phyloP scores from a whole-genome alignment of 2,797 vertebrate genomes.

The Delichon dasypus region DNA sequence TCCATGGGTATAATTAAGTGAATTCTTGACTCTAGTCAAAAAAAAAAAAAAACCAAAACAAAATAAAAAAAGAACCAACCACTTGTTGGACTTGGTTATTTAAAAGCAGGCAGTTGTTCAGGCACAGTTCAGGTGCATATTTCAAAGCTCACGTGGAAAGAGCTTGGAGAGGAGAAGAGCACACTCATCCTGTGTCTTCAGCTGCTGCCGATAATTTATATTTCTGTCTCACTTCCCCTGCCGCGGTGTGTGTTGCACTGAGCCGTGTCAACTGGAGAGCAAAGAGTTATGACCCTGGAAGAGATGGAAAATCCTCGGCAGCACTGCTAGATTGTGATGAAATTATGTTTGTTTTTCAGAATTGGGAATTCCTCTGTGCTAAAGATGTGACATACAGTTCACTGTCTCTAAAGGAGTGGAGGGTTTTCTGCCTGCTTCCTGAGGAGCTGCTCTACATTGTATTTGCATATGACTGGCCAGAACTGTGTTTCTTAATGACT shows the following conservation, averaged over 20 bases:
- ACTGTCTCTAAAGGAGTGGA: not conserved
- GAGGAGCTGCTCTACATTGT: not conserved
- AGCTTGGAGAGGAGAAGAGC: not conserved
- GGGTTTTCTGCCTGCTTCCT: not conserved
- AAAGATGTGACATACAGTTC: not conserved
- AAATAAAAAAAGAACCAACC: not conserved
- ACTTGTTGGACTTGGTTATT: not conserved
- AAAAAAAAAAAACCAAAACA: not conserved
- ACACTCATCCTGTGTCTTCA: not conserved
- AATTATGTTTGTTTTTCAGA: not conserved
- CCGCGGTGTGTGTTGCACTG: not conserved
- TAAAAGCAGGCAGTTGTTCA: not conserved
- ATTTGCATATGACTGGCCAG: not conserved
- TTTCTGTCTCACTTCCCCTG: not conserved
- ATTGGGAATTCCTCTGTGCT: not conserved
- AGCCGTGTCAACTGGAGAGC: not conserved
- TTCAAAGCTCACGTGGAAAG: not conserved
- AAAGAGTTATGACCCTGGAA: not conserved
- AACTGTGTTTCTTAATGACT: not conserved
- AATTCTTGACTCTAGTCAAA: not conserved
- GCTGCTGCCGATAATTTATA: not conserved
- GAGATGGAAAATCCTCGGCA: not conserved
- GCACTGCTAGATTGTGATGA: not conserved
- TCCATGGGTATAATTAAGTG: not conserved
- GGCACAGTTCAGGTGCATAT: not conserved